Percentiles rank a stretch among this genome's conserved stretches.
Conservation (phyloP, 2,113 vertebrate species). For the Triplophysa siluroides region DNA sequence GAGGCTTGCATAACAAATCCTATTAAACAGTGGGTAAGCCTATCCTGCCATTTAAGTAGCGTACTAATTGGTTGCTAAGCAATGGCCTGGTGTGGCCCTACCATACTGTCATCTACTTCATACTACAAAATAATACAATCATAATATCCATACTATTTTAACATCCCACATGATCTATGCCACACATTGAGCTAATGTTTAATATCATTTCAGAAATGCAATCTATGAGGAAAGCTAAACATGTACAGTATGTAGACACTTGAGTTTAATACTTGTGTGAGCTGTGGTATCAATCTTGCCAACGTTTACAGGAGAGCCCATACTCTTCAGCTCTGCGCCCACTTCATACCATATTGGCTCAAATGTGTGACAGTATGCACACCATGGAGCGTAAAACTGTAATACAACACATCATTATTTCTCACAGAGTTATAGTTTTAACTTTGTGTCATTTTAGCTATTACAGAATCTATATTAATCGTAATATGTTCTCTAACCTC, state of each 20-base stretch:
- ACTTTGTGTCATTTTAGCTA: too few species aligned
- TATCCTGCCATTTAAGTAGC: constrained; percentile 19
- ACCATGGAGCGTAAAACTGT: constrained; percentile 97
- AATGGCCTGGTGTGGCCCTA: constrained; percentile 19
- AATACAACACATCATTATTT: constrained; percentile 21
- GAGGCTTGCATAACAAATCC: constrained; percentile 47
- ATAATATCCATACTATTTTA: background rate
- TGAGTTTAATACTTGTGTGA: constrained; percentile 74
- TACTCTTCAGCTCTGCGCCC: constrained; percentile 85
- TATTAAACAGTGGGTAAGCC: constrained; percentile 40
- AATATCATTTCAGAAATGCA: background rate
- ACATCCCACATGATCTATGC: background rate
- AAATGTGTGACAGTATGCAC: constrained; percentile 89
- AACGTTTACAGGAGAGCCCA: constrained; percentile 88
- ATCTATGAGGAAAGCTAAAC: background rate
- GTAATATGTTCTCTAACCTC: constrained; percentile 77
- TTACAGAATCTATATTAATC: background rate
- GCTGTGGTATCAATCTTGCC: constrained; percentile 88
- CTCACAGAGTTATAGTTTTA: background rate
- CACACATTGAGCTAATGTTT: background rate
- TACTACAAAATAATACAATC: background rate
- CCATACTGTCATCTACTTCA: background rate
- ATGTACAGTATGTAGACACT: background rate
- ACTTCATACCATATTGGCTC: constrained; percentile 92
- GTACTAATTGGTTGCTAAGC: constrained; percentile 17